These are phyloP conservation scores for Helicorthomorpha holstii DNA, from an alignment of 1,140 invertebrate genomes.

Conservation along the genomic window DNA sequence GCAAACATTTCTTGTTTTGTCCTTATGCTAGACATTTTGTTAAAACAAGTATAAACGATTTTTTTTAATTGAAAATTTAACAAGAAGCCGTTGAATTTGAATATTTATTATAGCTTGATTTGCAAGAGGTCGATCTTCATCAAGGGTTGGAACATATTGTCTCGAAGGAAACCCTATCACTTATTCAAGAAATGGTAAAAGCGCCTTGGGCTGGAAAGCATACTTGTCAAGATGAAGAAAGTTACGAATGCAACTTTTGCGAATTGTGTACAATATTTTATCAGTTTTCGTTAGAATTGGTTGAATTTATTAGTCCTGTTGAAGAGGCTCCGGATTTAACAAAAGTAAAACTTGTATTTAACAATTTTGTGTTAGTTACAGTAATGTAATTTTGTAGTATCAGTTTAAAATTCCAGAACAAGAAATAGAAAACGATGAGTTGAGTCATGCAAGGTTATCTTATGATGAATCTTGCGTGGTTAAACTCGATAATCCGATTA, in stretches of 20 bases:
- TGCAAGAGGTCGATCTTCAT: conserved; percentile 76
- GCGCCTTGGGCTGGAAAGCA: conserved; percentile 55
- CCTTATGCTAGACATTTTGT: conserved; percentile 83
- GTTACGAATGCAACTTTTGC: conserved; percentile 68
- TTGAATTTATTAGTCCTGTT: conserved; percentile 33
- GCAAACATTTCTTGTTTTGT: conserved; percentile 69
- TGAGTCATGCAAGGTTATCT: conserved; percentile 29
- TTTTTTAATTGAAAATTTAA: neutral
- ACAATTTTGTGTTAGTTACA: no score
- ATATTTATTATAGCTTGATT: conserved; percentile 54
- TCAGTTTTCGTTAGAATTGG: conserved; percentile 17
- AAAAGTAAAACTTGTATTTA: no score
- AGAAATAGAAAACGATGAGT: no score
- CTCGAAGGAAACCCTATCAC: conserved; percentile 51
- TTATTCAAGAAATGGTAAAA: conserved; percentile 66
- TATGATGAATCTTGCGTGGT: neutral
- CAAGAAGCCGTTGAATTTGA: neutral
- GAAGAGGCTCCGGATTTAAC: conserved; percentile 14
- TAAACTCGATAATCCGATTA: no score
- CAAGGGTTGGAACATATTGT: conserved; percentile 56
- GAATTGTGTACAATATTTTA: conserved; percentile 86
- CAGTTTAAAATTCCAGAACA: no score
- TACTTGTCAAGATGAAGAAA: conserved; percentile 37
- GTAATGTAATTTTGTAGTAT: no score
- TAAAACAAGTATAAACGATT: conserved; percentile 58